Percentiles rank a stretch among this genome's conserved stretches.
Conservation (phyloP, 2,113 vertebrate species). For the Tonatia bakeri region DNA sequence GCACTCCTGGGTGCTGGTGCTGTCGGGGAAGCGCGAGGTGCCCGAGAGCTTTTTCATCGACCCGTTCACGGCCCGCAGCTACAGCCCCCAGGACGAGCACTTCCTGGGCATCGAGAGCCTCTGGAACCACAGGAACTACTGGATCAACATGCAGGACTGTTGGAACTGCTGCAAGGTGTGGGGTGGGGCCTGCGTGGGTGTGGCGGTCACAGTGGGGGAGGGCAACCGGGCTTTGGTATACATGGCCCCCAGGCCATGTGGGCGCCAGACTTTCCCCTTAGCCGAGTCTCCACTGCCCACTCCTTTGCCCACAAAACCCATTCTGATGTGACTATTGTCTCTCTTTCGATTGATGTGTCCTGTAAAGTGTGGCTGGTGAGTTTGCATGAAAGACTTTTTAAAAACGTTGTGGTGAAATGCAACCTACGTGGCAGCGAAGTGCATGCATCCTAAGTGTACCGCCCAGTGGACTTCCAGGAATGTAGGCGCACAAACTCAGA, state of each 20-base stretch:
- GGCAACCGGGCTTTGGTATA: background rate
- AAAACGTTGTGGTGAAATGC: background rate
- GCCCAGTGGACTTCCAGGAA: background rate
- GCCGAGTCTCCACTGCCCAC: background rate
- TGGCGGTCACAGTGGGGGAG: background rate
- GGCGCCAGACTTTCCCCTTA: background rate
- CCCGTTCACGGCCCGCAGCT: conserved; percentile 84
- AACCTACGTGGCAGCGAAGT: background rate
- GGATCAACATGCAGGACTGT: conserved; percentile 96
- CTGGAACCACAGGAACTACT: conserved; percentile 95
- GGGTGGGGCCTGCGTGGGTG: accelerated
- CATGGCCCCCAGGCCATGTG: too few relatives aligned
- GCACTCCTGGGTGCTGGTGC: conserved; percentile 93
- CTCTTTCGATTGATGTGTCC: background rate
- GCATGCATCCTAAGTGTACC: background rate
- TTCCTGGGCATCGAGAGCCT: conserved; percentile 94
- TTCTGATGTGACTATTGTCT: background rate
- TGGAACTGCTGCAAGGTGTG: conserved; percentile 84
- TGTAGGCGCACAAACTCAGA: background rate
- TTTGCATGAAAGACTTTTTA: background rate
- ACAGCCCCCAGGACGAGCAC: conserved; percentile 71
- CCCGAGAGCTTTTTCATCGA: conserved; percentile 92
- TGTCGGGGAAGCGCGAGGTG: conserved; percentile 87
- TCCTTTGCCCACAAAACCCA: background rate
- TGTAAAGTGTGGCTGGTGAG: background rate